Evolutionary conservation across 2,113 vertebrate genomes (phyloP), one percentile per base, ranked within the genome.

Genomic region (Ceratotherium simum): DNA sequence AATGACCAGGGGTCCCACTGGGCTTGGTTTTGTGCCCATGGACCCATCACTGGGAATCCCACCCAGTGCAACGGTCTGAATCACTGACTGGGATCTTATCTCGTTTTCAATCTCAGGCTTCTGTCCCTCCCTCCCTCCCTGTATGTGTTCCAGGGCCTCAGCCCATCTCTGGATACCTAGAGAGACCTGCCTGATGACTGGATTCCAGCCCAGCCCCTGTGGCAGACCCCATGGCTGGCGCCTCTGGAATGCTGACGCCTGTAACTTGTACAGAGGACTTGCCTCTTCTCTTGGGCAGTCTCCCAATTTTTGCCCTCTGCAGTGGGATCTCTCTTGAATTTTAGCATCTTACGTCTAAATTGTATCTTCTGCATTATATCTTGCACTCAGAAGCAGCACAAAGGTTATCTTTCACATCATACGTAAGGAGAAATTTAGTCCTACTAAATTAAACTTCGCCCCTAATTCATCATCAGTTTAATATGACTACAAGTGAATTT

Each of bases 21-120:
- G 7, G 42, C 36, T 14, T 92, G 48, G 14, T 36, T 60, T 83
- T 33, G 8, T 23, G 21, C 56, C n/a, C 0, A 0, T 23, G 0
- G 8, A 18, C 6, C 18, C 36, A 39, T 58, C 62, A 13, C 21
- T 46, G 9, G 46, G 60, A 76, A 70, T 51, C 25, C 54, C 2
- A 27, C 36, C 10, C 0, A 1, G 29, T 10, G 10, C 48, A 51
- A 4, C 18, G 31, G 36, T 25, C 18, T 39, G 6, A 93, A 56
- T 27, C 9, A 17, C 10, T 67, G 42, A 21, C 23, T 21, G 31
- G 36, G 39, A 39, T 67, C 67, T 67, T 20, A 65, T 36, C 54
- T 79, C 54, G 10, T 51, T 29, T 23, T 31, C 17, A 56, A 51
- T 21, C 16, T 11, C 56, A n/a, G 23, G 39, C 33, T n/a, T 79